phyloP scores from a whole-genome alignment of 2,888 invertebrate genomes.

The Hirtodrosophila histrioides region DNA sequence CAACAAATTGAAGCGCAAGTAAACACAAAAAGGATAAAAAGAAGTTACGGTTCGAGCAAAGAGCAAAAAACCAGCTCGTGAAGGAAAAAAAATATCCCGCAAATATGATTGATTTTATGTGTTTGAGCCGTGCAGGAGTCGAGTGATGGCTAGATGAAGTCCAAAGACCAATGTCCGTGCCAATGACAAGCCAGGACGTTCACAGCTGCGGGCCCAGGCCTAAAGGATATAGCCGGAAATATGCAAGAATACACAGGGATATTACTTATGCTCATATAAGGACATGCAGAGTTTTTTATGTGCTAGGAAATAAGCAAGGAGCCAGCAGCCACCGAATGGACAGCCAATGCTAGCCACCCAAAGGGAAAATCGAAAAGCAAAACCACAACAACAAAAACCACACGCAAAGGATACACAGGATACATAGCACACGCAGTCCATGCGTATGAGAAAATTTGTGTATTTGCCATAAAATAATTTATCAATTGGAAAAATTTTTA shows the following conservation, averaged over 20 bases:
- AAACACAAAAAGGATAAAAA: conserved; percentile 40
- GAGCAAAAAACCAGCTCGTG: conserved; percentile 2
- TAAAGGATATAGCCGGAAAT: conserved; percentile 61
- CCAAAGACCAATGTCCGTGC: conserved; percentile 27
- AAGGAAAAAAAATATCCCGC: conserved; percentile 28
- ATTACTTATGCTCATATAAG: conserved; percentile 55
- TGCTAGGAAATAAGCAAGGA: conserved; percentile 60
- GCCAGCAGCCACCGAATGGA: conserved; percentile 4
- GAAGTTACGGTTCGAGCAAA: conserved; percentile 18
- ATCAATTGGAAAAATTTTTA: conserved; percentile 77
- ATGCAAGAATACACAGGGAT: conserved; percentile 67
- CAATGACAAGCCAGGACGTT: conserved; percentile 42
- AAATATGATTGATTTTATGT: conserved; percentile 81
- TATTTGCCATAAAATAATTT: conserved; percentile 80
- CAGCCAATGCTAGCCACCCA: conserved; percentile 38
- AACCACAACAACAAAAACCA: conserved; percentile 46
- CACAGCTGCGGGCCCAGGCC: conserved; percentile 31
- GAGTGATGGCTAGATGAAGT: conserved; percentile 14
- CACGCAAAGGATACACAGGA: conserved; percentile 28
- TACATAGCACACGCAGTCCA: conserved; percentile 17
- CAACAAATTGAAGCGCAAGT: conserved; percentile 63
- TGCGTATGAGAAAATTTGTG: conserved; percentile 77
- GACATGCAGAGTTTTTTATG: conserved; percentile 41
- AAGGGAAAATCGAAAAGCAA: conserved; percentile 45
- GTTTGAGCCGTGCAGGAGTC: conserved; percentile 51